phyloP scores from a whole-genome alignment of 2,797 vertebrate species.

The Schizothorax lantsangensis region DNA sequence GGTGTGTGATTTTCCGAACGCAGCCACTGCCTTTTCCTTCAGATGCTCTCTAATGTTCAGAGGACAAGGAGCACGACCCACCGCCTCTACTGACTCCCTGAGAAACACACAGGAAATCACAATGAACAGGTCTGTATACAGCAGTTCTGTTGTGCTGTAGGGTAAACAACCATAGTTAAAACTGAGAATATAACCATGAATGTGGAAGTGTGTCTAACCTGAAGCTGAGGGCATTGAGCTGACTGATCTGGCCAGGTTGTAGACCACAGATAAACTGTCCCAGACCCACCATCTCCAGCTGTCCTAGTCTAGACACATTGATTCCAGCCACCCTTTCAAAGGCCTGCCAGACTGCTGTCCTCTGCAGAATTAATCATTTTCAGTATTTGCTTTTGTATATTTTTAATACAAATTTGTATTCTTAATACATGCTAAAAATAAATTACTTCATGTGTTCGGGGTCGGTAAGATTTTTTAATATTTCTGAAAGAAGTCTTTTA shows the following conservation, averaged over 20 bases:
- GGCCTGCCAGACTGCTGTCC: slow-evolving; percentile 66
- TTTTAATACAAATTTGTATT: neutral
- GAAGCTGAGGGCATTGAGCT: slow-evolving; percentile 66
- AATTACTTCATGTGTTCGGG: neutral
- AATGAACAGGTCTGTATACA: neutral
- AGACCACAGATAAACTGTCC: slow-evolving; percentile 77
- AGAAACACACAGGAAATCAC: slow-evolving; percentile 1
- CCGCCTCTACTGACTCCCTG: slow-evolving; percentile 73
- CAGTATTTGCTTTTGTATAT: neutral
- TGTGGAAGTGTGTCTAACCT: slow-evolving; percentile 65
- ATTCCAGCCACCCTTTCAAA: slow-evolving; percentile 57
- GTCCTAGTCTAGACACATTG: slow-evolving; percentile 58
- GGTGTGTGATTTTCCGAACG: slow-evolving; percentile 61
- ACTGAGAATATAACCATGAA: neutral
- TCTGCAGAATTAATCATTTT: slow-evolving; percentile 61
- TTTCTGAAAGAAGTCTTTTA: neutral
- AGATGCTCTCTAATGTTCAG: slow-evolving; percentile 51
- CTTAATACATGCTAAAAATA: neutral
- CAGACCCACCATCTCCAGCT: slow-evolving; percentile 69
- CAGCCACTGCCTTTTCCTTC: slow-evolving; percentile 63
- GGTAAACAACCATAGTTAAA: neutral
- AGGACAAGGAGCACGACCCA: slow-evolving; percentile 66
- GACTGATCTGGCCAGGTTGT: slow-evolving; percentile 60
- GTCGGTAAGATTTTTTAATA: neutral
- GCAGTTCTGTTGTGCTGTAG: neutral